These are phyloP conservation scores for Glareola pratincola DNA, from an alignment of 2,113 vertebrate species.

Conservation along the genomic window DNA sequence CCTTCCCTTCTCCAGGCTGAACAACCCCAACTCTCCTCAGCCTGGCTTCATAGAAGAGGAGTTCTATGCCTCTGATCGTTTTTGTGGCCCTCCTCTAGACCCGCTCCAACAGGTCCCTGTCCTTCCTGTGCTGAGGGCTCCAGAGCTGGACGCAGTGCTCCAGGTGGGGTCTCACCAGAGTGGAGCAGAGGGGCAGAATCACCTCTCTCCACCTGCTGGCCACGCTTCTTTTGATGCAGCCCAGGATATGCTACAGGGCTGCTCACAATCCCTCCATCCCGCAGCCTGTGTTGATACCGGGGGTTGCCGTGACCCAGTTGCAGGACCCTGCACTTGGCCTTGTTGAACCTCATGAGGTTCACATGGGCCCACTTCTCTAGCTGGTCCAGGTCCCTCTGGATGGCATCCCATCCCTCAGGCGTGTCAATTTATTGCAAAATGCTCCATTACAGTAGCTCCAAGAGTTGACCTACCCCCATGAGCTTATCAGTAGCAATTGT, in stretches of 20 bases:
- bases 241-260: neutral
- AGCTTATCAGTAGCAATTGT: neutral
- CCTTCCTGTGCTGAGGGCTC: neutral
- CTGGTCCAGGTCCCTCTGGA: neutral
- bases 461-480: neutral
- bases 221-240: neutral
- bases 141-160: neutral
- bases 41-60: neutral
- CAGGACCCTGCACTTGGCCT: neutral
- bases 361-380: neutral
- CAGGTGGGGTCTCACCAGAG: neutral
- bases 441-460: neutral
- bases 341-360: neutral
- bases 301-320: neutral
- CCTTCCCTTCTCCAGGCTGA: neutral
- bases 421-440: neutral
- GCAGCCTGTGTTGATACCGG: accelerated
- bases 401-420: accelerated
- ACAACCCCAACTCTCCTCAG: neutral
- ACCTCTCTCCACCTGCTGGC: neutral
- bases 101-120: neutral
- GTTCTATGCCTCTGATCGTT: too few species aligned
- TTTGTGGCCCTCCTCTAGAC: neutral
- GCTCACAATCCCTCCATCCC: neutral
- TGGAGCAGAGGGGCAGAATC: neutral